Percentiles rank a stretch among this genome's conserved stretches.
phyloP scores from a whole-genome alignment of 2,888 invertebrate genomes.

The Drosophila phalerata region DNA sequence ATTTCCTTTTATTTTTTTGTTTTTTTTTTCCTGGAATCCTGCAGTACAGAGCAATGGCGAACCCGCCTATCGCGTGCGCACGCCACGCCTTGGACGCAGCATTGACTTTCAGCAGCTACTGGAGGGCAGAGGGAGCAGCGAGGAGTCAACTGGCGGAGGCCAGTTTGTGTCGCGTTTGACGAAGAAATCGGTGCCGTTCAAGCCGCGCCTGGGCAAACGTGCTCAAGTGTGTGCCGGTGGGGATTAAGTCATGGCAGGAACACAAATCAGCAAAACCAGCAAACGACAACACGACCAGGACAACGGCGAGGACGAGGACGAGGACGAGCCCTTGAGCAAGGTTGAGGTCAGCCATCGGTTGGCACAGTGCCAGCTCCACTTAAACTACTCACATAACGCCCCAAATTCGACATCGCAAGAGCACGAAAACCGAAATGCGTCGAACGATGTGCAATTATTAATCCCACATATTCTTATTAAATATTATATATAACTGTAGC shows the following conservation, averaged over 20 bases:
- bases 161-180: constrained; percentile 86
- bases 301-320: constrained; percentile 29
- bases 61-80: constrained; percentile 81
- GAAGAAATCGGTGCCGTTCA: constrained; percentile 86
- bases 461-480: constrained; percentile 56
- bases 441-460: constrained; percentile 39
- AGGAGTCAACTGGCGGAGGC: constrained; percentile 75
- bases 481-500: constrained; percentile 26
- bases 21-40: constrained; percentile 12
- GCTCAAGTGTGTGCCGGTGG: constrained; percentile 75
- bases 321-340: constrained; percentile 65
- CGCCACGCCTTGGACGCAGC: constrained; percentile 86
- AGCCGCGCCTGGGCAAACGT: constrained; percentile 85
- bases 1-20: background rate
- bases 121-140: constrained; percentile 39
- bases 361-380: constrained; percentile 55
- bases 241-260: constrained; percentile 69
- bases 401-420: constrained; percentile 50
- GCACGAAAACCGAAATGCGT: constrained; percentile 12
- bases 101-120: constrained; percentile 81
- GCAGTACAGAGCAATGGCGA: constrained; percentile 81
- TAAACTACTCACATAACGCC: constrained; percentile 46
- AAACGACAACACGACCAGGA: constrained; percentile 23
- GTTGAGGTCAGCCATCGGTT: constrained; percentile 70
- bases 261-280: constrained; percentile 34